phyloP scores from a whole-genome alignment of 2,888 invertebrate genomes.

The Clivina fossor region DNA sequence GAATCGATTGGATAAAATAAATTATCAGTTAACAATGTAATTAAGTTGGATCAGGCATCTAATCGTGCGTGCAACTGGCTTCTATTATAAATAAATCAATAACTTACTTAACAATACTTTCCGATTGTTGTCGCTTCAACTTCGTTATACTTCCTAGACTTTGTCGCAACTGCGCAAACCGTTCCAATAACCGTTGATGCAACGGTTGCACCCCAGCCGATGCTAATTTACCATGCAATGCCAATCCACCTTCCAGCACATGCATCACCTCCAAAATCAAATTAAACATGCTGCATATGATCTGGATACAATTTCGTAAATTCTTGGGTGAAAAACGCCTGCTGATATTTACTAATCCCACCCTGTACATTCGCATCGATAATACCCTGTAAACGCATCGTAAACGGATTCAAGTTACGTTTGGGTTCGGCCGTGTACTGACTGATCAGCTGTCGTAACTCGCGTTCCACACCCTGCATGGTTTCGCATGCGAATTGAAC shows the following conservation, averaged over 20 bases:
- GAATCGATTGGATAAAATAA: too few species aligned
- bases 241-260: slow-evolving; percentile 79
- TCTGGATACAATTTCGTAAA: slow-evolving; percentile 66
- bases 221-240: slow-evolving; percentile 82
- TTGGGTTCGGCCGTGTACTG: slow-evolving; percentile 80
- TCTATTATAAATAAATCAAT: background rate
- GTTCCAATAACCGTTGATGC: slow-evolving; percentile 84
- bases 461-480: slow-evolving; percentile 85
- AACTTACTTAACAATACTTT: slow-evolving; percentile 79
- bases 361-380: slow-evolving; percentile 97
- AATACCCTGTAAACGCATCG: slow-evolving; percentile 82
- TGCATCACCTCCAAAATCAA: slow-evolving; percentile 77
- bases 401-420: slow-evolving; percentile 86
- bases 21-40: too few species aligned
- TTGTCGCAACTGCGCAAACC: slow-evolving; percentile 81
- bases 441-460: slow-evolving; percentile 76
- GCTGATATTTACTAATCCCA: slow-evolving; percentile 92
- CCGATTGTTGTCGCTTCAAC: slow-evolving; percentile 69
- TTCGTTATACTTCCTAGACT: slow-evolving; percentile 68
- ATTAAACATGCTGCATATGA: slow-evolving; percentile 59
- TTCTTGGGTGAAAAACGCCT: slow-evolving; percentile 86
- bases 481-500: slow-evolving; percentile 90
- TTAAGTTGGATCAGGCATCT: too few species aligned
- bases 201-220: slow-evolving; percentile 88
- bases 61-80: too few species aligned